Conservation (phyloP, 2,888 invertebrate species). For the Petrolisthes cinctipes region DNA sequence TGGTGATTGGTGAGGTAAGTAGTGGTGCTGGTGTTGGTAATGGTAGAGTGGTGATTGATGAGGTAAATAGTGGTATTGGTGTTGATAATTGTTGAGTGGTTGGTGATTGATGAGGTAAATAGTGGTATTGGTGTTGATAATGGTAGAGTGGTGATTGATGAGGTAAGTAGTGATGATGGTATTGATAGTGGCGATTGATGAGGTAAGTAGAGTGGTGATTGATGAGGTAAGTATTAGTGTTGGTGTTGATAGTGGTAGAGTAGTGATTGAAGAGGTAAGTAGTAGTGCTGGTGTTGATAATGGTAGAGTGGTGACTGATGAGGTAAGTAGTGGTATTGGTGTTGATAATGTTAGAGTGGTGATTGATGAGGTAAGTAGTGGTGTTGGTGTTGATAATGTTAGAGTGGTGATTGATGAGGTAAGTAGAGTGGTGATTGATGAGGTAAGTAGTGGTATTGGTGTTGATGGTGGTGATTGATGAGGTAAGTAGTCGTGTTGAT, state of each 20-base stretch:
- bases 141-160: too few species aligned
- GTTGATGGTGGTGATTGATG: neutral
- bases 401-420: too few species aligned
- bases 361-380: too few species aligned
- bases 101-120: neutral
- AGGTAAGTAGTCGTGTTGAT: neutral
- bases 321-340: neutral
- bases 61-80: neutral
- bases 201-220: neutral
- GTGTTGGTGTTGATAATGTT: too few species aligned
- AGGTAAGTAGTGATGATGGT: too few species aligned
- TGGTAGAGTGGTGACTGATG: neutral
- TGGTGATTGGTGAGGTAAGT: too few species aligned
- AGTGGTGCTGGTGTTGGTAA: neutral
- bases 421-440: neutral
- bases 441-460: neutral
- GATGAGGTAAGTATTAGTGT: neutral
- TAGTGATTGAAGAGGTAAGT: too few species aligned
- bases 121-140: too few species aligned
- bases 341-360: too few species aligned
- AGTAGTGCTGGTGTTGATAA: neutral
- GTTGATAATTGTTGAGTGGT: too few species aligned
- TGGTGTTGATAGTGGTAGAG: too few species aligned
- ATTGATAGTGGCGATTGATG: neutral
- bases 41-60: neutral